Conservation (phyloP, 1,140 invertebrate species). For the Ceratosolen fusciceps region DNA sequence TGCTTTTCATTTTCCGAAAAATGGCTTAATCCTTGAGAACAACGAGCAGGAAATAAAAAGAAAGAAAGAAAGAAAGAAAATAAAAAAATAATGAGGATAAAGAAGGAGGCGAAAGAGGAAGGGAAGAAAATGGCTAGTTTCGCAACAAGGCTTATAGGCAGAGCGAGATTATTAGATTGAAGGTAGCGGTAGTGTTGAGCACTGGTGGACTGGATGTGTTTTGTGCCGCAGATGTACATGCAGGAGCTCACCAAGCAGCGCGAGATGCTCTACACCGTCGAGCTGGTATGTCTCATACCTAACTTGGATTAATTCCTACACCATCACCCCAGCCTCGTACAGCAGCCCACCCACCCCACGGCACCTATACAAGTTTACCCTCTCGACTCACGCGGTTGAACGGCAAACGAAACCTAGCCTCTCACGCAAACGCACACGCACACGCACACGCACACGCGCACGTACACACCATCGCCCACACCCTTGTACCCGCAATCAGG, state of each 20-base stretch:
- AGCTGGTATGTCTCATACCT: slow-evolving; percentile 81
- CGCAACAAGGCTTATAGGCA: background rate
- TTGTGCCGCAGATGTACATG: slow-evolving; percentile 82
- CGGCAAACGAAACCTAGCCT: too few species aligned
- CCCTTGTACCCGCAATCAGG: too few species aligned
- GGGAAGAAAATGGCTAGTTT: background rate
- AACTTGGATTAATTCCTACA: slow-evolving; percentile 61
- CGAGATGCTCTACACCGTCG: slow-evolving; percentile 87
- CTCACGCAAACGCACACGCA: too few species aligned
- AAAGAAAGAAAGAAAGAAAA: too few species aligned
- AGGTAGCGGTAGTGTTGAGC: slow-evolving; percentile 63
- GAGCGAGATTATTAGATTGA: slow-evolving; percentile 28
- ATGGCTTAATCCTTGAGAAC: slow-evolving; percentile 3
- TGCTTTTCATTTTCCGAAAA: slow-evolving; percentile 9
- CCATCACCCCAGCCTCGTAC: slow-evolving; percentile 17
- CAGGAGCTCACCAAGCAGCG: slow-evolving; percentile 90
- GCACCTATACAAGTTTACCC: too few species aligned
- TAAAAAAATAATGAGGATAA: background rate
- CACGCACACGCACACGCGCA: background rate
- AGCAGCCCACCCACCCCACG: background rate
- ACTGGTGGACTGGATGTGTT: slow-evolving; percentile 72
- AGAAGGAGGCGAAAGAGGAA: slow-evolving; percentile 10
- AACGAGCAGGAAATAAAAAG: too few species aligned
- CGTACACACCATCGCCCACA: background rate
- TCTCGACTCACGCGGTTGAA: background rate